Percentiles rank a stretch among this genome's conserved stretches.
Conservation (phyloP, 2,888 invertebrate genomes). For the Apodemia hepburni region DNA sequence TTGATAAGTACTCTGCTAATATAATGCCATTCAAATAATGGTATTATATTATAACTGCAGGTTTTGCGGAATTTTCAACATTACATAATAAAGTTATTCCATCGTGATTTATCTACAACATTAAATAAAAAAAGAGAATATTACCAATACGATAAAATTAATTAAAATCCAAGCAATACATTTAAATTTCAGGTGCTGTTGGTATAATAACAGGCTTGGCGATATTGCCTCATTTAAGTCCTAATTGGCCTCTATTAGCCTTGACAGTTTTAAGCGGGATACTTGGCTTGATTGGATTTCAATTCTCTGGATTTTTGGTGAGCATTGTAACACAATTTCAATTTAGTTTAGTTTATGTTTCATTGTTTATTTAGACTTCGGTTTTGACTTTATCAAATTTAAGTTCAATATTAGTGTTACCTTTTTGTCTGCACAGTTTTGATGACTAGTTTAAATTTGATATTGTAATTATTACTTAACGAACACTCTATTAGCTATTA, state of each 20-base stretch:
- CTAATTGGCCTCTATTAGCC: conserved; percentile 39
- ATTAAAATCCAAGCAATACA: background rate
- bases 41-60: too few species aligned
- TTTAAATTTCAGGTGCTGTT: conserved; percentile 46
- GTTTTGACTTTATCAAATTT: conserved; percentile 2
- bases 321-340: conserved; percentile 28
- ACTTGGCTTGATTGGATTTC: conserved; percentile 50
- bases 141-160: too few species aligned
- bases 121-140: too few species aligned
- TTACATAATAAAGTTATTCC: too few species aligned
- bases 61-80: too few species aligned
- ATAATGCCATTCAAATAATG: too few species aligned
- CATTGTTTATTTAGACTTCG: conserved; percentile 1
- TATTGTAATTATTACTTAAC: too few species aligned
- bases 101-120: too few species aligned
- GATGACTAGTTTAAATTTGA: background rate
- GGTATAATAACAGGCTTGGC: conserved; percentile 50
- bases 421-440: background rate
- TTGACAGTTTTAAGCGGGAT: conserved; percentile 41
- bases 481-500: too few species aligned
- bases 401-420: background rate
- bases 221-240: conserved; percentile 42
- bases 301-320: conserved; percentile 62
- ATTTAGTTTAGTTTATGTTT: conserved; percentile 15
- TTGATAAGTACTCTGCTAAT: too few species aligned